A percentile compares a stretch with the other conserved stretches of the same genome.
Conservation (phyloP, 2,797 vertebrate species). For the Phalloptychus januarius region DNA sequence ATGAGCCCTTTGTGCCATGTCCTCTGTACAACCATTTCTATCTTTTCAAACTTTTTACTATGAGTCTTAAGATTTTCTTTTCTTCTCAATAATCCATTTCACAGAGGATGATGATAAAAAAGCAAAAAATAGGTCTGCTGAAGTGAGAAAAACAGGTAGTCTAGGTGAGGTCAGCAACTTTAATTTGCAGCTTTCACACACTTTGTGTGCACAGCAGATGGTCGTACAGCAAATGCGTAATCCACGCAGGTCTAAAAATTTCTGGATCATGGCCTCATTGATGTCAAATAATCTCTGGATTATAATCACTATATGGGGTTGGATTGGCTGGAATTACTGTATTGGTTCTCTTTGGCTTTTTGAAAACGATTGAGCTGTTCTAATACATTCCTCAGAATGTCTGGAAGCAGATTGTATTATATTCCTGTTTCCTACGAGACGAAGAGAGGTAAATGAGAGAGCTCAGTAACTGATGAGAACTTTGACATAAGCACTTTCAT, state of each 20-base stretch:
- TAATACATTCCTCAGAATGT: slow-evolving; percentile 50
- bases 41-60: slow-evolving; percentile 6
- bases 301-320: slow-evolving; percentile 23
- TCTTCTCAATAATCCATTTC: background rate
- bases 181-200: background rate
- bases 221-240: background rate
- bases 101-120: slow-evolving; percentile 10
- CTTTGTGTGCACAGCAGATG: slow-evolving; percentile 23
- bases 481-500: slow-evolving; percentile 13
- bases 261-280: slow-evolving; percentile 10
- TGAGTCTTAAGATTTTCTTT: background rate
- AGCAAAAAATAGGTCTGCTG: slow-evolving; percentile 7
- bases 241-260: slow-evolving; percentile 25
- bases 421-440: slow-evolving; percentile 35
- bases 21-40: slow-evolving; percentile 15
- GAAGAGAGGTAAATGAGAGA: slow-evolving; percentile 28
- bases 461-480: slow-evolving; percentile 14
- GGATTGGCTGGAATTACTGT: slow-evolving; percentile 27
- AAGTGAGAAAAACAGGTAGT: slow-evolving; percentile 10
- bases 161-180: slow-evolving; percentile 21
- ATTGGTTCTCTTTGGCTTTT: slow-evolving; percentile 23
- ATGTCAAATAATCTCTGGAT: slow-evolving; percentile 48
- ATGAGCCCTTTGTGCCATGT: background rate
- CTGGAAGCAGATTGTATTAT: slow-evolving; percentile 44
- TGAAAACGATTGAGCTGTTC: slow-evolving; percentile 54